Evolutionary conservation across 2,888 invertebrate genomes (phyloP).

Genomic region (Heliothis peltigera): DNA sequence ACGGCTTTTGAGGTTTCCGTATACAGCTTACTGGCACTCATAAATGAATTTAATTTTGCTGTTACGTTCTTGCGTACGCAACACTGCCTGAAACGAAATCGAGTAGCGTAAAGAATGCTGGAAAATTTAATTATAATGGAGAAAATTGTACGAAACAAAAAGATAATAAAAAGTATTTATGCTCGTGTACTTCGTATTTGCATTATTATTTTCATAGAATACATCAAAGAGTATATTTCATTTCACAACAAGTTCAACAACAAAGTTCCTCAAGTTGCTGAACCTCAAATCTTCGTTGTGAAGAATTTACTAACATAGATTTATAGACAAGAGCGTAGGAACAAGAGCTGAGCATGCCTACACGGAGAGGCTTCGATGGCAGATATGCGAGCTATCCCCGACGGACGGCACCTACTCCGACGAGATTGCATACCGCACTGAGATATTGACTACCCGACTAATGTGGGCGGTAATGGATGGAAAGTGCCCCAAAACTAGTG

Average conservation of each 20-base stretch:
- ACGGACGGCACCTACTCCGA: slow-evolving; percentile 72
- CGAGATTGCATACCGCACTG: slow-evolving; percentile 78
- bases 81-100: slow-evolving; percentile 44
- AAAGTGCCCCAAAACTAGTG: slow-evolving; percentile 73
- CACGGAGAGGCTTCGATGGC: slow-evolving; percentile 66
- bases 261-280: slow-evolving; percentile 37
- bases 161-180: slow-evolving; percentile 17
- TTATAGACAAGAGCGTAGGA: slow-evolving; percentile 57
- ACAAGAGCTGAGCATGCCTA: slow-evolving; percentile 62
- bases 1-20: slow-evolving; percentile 71
- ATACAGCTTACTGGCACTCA: slow-evolving; percentile 63
- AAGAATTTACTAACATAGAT: slow-evolving; percentile 59
- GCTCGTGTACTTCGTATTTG: slow-evolving; percentile 11
- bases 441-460: slow-evolving; percentile 77
- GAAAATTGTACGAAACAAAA: slow-evolving; percentile 24
- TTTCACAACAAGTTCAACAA: slow-evolving; percentile 29
- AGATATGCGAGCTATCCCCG: slow-evolving; percentile 71
- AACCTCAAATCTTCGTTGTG: slow-evolving; percentile 48
- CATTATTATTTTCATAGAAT: slow-evolving; percentile 20
- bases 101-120: slow-evolving; percentile 36
- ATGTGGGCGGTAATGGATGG: slow-evolving; percentile 85
- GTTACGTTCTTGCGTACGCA: slow-evolving; percentile 60
- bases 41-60: slow-evolving; percentile 71
- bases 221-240: slow-evolving; percentile 5
- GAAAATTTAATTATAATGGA: slow-evolving; percentile 45